These are phyloP conservation scores for Teleopsis dalmanni DNA, from an alignment of 1,140 invertebrate genomes.

Conservation along the genomic window DNA sequence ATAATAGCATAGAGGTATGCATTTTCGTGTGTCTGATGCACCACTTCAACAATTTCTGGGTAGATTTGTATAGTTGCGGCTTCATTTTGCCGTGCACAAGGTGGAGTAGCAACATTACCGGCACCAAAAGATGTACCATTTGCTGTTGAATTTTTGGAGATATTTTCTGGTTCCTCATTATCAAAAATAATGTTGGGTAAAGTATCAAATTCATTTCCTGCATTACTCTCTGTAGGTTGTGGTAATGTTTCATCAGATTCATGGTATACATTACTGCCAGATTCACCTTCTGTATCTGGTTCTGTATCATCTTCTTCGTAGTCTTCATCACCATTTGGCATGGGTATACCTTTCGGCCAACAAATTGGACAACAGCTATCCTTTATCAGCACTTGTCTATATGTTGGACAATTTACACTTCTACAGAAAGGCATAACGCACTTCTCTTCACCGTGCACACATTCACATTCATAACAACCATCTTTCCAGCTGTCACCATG, in stretches of 20 bases:
- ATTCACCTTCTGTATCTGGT: background rate
- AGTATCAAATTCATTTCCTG: conserved; percentile 2
- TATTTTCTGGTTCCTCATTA: conserved; percentile 1
- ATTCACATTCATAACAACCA: conserved; percentile 32
- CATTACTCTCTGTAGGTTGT: conserved; percentile 14
- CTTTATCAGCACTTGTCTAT: conserved; percentile 30
- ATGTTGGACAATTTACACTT: conserved; percentile 26
- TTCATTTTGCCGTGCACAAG: conserved; percentile 16
- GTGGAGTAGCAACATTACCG: conserved; percentile 5
- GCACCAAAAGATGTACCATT: conserved; percentile 5
- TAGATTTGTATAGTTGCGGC: conserved; percentile 11
- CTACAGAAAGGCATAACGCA: conserved; percentile 29
- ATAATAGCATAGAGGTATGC: conserved; percentile 13
- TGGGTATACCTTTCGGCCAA: conserved; percentile 29
- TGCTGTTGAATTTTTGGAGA: background rate
- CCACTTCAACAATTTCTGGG: conserved; percentile 21
- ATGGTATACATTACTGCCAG: background rate
- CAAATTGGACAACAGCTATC: conserved; percentile 34
- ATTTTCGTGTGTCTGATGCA: conserved; percentile 1
- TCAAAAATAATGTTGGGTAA: background rate
- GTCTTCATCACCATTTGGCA: conserved; percentile 21
- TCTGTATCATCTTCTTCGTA: background rate
- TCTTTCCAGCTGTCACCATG: conserved; percentile 33
- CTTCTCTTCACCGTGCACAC: conserved; percentile 28
- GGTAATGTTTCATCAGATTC: conserved; percentile 12